Evolutionary conservation across 2,113 vertebrate genomes (phyloP).

Genomic region (Cebidichthys violaceus): DNA sequence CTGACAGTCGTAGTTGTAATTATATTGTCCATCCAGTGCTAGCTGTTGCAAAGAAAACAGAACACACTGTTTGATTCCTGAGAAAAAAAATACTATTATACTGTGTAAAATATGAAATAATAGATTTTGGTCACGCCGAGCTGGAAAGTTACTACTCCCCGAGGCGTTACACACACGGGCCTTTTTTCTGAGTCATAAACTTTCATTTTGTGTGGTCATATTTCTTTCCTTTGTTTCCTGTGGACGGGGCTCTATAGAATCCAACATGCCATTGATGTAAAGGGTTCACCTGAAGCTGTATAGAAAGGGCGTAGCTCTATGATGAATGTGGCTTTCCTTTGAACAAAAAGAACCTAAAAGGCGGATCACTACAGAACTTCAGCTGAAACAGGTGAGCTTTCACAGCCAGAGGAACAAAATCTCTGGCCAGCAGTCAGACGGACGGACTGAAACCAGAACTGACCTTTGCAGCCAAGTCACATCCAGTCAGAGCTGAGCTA

Average conservation of each 20-base stretch:
- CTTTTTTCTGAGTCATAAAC: not conserved
- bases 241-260: conserved; percentile 21
- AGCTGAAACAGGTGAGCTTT: conserved; percentile 17
- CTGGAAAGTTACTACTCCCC: not conserved
- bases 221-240: conserved; percentile 53
- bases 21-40: conserved; percentile 77
- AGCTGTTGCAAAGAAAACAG: conserved; percentile 49
- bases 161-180: conserved; percentile 17
- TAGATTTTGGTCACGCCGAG: conserved; percentile 3
- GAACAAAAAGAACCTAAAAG: not conserved
- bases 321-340: conserved; percentile 47
- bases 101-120: not conserved
- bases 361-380: not conserved
- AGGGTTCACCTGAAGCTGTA: conserved; percentile 31
- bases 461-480: not conserved
- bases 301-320: conserved; percentile 29
- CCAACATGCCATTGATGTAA: conserved; percentile 14
- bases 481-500: not conserved
- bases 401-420: conserved; percentile 14
- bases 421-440: not conserved
- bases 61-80: not conserved
- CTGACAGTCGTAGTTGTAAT: conserved; percentile 61
- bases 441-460: not conserved
- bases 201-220: conserved; percentile 10
- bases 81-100: not conserved